These are phyloP conservation scores for Poecilobothrus nobilitatus DNA, from an alignment of 2,888 invertebrate genomes.

Conservation along the genomic window DNA sequence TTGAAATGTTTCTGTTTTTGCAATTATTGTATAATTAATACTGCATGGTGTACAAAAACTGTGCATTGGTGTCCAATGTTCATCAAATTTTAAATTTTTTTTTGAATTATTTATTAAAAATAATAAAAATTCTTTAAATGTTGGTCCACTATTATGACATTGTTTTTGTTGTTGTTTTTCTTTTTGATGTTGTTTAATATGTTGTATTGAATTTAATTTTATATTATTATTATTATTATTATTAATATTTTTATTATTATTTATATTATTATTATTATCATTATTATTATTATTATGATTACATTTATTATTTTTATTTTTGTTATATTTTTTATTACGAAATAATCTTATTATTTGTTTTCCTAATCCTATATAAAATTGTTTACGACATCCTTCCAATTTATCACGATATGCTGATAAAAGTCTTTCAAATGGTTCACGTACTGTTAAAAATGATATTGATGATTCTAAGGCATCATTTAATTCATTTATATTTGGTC, in stretches of 20 bases:
- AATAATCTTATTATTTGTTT: slow-evolving; percentile 55
- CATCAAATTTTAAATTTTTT: slow-evolving; percentile 50
- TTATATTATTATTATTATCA: slow-evolving; percentile 32
- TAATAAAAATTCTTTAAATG: slow-evolving; percentile 62
- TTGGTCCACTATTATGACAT: slow-evolving; percentile 46
- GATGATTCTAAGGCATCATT: slow-evolving; percentile 55
- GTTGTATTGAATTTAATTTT: background rate
- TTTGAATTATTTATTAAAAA: slow-evolving; percentile 56
- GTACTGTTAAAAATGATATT: slow-evolving; percentile 58
- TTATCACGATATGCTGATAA: slow-evolving; percentile 66
- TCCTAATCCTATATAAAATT: slow-evolving; percentile 60
- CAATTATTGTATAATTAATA: slow-evolving; percentile 55
- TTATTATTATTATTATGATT: background rate
- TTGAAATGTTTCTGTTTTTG: slow-evolving; percentile 55
- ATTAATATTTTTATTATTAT: slow-evolving; percentile 5
- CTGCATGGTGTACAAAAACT: slow-evolving; percentile 58
- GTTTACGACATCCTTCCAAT: slow-evolving; percentile 60
- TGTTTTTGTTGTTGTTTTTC: slow-evolving; percentile 16
- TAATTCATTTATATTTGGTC: slow-evolving; percentile 56
- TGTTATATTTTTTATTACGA: slow-evolving; percentile 39
- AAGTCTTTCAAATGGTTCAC: slow-evolving; percentile 64
- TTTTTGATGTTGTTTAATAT: slow-evolving; percentile 7
- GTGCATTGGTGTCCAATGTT: slow-evolving; percentile 59
- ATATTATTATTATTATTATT: background rate
- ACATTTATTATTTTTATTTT: background rate